Evolutionary conservation across 2,797 vertebrate species (phyloP).

Genomic region (Notoglanidium macrostoma): DNA sequence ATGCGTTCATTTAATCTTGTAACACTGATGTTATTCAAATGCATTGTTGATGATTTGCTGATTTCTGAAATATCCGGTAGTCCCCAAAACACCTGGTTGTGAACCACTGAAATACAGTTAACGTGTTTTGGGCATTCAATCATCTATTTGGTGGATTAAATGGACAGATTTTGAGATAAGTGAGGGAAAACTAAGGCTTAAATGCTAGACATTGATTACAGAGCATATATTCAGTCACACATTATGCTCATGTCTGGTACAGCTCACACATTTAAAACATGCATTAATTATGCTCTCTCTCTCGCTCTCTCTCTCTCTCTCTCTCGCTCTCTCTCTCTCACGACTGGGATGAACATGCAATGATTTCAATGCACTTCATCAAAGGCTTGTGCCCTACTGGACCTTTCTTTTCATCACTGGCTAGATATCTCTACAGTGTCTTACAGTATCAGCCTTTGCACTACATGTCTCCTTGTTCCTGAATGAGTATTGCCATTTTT

Average conservation of each 20-base stretch:
- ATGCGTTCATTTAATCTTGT: not conserved
- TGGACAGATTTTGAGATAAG: conserved; percentile 5
- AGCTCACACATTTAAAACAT: conserved; percentile 14
- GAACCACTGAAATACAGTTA: not conserved
- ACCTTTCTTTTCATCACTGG: not conserved
- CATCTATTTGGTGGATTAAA: not conserved
- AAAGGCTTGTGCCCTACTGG: not conserved
- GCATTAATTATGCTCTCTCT: conserved; percentile 4
- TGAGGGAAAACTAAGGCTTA: not conserved
- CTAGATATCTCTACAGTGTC: not conserved
- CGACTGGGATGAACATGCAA: conserved; percentile 4
- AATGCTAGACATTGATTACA: not conserved
- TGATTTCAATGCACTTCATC: conserved; percentile 1
- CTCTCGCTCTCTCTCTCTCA: not conserved
- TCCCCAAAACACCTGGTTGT: too few species aligned
- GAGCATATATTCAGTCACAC: not conserved
- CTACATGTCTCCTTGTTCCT: not conserved
- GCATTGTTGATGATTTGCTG: not conserved
- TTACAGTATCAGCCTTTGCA: not conserved
- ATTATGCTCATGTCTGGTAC: conserved; percentile 8
- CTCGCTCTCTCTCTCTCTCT: conserved; percentile 2
- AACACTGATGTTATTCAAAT: not conserved
- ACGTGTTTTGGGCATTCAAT: not conserved
- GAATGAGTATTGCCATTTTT: conserved; percentile 36
- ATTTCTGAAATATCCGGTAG: not conserved